phyloP scores from a whole-genome alignment of 1,140 invertebrate genomes.

The Ips nitidus region DNA sequence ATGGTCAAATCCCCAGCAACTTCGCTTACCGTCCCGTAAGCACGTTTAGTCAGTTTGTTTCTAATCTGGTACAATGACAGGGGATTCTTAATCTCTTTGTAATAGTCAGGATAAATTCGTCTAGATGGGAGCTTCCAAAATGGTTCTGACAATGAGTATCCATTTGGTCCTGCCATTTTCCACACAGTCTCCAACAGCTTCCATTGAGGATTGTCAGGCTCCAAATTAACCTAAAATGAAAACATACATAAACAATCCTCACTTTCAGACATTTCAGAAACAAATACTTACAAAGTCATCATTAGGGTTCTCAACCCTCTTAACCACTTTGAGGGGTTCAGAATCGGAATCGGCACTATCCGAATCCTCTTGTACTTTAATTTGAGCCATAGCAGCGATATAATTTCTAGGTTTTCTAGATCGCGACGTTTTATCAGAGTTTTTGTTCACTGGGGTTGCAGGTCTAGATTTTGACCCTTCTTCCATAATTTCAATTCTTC shows the following conservation, averaged over 20 bases:
- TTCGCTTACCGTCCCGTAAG: constrained; percentile 85
- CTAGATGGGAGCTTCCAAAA: constrained; percentile 92
- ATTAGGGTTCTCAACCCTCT: constrained; percentile 9
- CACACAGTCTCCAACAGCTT: constrained; percentile 56
- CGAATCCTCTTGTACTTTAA: constrained; percentile 20
- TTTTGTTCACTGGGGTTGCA: constrained; percentile 9
- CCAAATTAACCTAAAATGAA: constrained; percentile 26
- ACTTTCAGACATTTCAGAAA: background rate
- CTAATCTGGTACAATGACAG: constrained; percentile 92
- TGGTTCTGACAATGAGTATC: constrained; percentile 76
- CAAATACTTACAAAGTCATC: constrained; percentile 26
- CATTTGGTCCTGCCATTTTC: constrained; percentile 51
- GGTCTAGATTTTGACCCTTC: constrained; percentile 35
- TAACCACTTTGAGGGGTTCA: constrained; percentile 7
- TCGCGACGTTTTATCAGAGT: constrained; percentile 4
- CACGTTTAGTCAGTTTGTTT: constrained; percentile 83
- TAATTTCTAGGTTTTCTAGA: constrained; percentile 17
- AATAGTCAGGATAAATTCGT: constrained; percentile 94
- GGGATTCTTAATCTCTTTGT: constrained; percentile 94
- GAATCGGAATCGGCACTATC: constrained; percentile 8
- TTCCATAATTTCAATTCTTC: constrained; percentile 65
- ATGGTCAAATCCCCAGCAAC: constrained; percentile 94
- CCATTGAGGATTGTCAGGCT: constrained; percentile 57
- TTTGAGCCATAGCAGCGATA: constrained; percentile 20
- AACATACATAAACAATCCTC: background rate